Conservation (phyloP, 2,113 vertebrate species). For the Emydura subglobosa region DNA sequence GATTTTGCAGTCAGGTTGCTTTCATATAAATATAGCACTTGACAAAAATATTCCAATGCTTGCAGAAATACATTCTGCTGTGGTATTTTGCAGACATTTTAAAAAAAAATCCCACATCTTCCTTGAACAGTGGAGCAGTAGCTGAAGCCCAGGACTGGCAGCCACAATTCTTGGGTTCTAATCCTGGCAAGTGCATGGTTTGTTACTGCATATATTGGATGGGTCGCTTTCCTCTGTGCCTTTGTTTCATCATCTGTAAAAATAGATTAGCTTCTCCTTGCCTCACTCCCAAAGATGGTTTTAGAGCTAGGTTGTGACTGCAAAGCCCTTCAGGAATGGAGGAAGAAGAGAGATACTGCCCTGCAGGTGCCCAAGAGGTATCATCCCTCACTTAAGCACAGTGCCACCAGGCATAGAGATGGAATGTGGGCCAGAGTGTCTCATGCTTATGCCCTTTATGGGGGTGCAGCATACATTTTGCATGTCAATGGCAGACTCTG, state of each 20-base stretch:
- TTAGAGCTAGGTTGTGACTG: fast-evolving
- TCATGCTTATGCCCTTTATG: not conserved
- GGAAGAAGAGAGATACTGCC: not conserved
- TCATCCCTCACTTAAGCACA: too few species aligned
- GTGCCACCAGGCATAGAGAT: not conserved
- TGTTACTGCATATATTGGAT: not conserved
- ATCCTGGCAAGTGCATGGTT: not conserved
- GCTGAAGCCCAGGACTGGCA: too few species aligned
- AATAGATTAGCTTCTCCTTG: too few species aligned
- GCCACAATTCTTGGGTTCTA: not conserved
- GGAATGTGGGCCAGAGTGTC: not conserved
- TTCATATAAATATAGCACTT: too few species aligned
- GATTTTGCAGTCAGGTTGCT: too few species aligned
- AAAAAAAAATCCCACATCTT: too few species aligned
- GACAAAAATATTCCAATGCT: too few species aligned
- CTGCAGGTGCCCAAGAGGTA: not conserved
- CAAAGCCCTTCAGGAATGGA: not conserved
- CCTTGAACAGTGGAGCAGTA: too few species aligned
- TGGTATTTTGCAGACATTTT: too few species aligned
- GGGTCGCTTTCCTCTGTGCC: not conserved
- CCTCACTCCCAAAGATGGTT: too few species aligned
- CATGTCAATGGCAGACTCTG: not conserved
- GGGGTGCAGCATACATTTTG: not conserved
- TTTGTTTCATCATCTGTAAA: not conserved
- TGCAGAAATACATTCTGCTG: too few species aligned